Percentiles rank a stretch among this genome's conserved stretches.
phyloP scores from a whole-genome alignment of 2,797 vertebrate species.

The Neoniphon sammara region DNA sequence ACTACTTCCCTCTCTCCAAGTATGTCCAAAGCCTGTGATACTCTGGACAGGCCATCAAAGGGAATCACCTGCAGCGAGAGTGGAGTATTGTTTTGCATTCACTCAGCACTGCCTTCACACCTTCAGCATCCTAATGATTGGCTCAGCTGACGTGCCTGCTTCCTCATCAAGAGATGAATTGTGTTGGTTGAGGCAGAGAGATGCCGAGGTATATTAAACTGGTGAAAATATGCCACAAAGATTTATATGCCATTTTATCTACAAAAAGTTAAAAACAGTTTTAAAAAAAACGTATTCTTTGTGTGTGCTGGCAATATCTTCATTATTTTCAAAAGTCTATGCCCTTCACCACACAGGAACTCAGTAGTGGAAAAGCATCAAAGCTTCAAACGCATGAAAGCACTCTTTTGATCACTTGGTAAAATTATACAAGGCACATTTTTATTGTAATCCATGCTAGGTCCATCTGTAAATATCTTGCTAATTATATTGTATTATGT shows the following conservation, averaged over 20 bases:
- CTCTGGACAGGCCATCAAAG: neutral
- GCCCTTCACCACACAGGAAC: slow-evolving; percentile 15
- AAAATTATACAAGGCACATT: slow-evolving; percentile 7
- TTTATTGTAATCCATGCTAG: neutral
- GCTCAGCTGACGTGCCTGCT: neutral
- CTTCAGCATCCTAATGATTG: neutral
- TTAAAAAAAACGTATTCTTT: slow-evolving; percentile 12
- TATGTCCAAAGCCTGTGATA: neutral
- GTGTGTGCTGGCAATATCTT: neutral
- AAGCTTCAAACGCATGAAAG: slow-evolving; percentile 18
- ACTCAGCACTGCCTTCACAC: too few relatives aligned
- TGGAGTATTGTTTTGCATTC: too few relatives aligned
- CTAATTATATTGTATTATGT: too few relatives aligned
- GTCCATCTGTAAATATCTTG: neutral
- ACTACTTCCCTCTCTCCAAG: neutral
- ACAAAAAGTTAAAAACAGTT: slow-evolving; percentile 1
- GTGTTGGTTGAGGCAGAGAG: too few relatives aligned
- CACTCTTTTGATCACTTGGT: slow-evolving; percentile 38
- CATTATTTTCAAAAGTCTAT: neutral
- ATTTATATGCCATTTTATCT: neutral
- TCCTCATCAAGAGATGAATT: too few relatives aligned
- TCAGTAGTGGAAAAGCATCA: slow-evolving; percentile 13
- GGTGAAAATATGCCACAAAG: too few relatives aligned
- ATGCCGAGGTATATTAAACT: too few relatives aligned
- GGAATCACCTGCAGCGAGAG: neutral